Percentiles rank a stretch among this genome's conserved stretches.
These are phyloP conservation scores for Geodia barretti DNA, from an alignment of 37 sponge, comb jelly and placozoan species.

Conservation along the genomic window DNA sequence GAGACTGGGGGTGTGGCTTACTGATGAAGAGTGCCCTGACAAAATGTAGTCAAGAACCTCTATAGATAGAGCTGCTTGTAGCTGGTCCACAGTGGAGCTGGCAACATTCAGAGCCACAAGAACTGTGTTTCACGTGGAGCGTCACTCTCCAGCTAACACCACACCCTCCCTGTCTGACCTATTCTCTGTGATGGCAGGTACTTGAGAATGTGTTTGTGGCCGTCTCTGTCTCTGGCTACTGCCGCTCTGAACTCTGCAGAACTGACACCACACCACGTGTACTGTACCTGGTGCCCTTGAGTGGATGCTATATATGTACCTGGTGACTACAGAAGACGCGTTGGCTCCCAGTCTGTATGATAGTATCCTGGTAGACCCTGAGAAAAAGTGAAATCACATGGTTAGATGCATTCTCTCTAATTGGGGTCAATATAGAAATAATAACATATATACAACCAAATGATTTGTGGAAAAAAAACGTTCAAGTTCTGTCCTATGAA, in stretches of 20 bases:
- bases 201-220: constrained; percentile 8
- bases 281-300: too few species aligned
- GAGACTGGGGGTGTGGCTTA: background rate
- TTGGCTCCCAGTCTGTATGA: constrained; percentile 1
- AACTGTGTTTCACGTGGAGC: constrained; percentile 14
- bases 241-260: constrained; percentile 21
- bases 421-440: too few species aligned
- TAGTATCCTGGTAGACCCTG: constrained; percentile 3
- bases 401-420: too few species aligned
- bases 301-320: background rate
- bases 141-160: background rate
- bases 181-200: background rate
- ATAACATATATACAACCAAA: background rate
- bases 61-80: constrained; percentile 40
- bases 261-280: background rate
- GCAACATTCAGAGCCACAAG: constrained; percentile 25
- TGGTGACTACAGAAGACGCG: background rate
- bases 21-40: background rate
- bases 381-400: too few species aligned
- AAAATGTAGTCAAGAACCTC: constrained; percentile 49
- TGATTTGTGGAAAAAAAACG: too few species aligned
- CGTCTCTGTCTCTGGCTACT: background rate
- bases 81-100: constrained; percentile 14
- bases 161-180: constrained; percentile 3
- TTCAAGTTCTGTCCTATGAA: too few species aligned